Percentiles rank a stretch among this genome's conserved stretches.
phyloP scores from a whole-genome alignment of 30 jellyfish, hydroid and myxozoan genomes.

The Hydra vulgaris region DNA sequence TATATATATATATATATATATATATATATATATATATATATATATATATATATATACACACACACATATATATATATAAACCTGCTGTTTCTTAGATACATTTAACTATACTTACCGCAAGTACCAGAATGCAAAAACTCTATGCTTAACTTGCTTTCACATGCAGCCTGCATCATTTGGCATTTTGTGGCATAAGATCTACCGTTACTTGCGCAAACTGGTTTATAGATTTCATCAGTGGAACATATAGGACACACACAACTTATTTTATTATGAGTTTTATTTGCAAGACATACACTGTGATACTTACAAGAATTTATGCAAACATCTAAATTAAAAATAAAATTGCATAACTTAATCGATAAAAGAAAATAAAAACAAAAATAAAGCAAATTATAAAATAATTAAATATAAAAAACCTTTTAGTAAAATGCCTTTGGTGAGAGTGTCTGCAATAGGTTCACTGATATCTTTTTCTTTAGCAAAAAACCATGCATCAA shows the following conservation, averaged over 20 bases:
- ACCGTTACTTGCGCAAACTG: slow-evolving; percentile 77
- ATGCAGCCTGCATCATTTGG: slow-evolving; percentile 42
- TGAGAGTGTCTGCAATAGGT: slow-evolving; percentile 44
- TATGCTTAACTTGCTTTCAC: slow-evolving; percentile 28
- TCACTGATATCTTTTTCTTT: slow-evolving; percentile 20
- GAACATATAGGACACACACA: slow-evolving; percentile 75
- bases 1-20: no score
- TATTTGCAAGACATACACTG: slow-evolving; percentile 26
- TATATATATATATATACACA: no score
- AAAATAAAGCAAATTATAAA: not conserved
- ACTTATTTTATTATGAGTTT: slow-evolving; percentile 41
- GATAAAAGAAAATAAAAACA: no score
- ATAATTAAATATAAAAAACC: slow-evolving; percentile 27
- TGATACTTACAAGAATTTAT: slow-evolving; percentile 29
- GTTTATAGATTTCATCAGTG: slow-evolving; percentile 43
- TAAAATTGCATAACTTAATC: not conserved
- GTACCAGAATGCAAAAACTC: slow-evolving; percentile 24
- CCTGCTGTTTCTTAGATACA: no score
- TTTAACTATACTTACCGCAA: slow-evolving; percentile 63
- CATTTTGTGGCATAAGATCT: slow-evolving; percentile 67
- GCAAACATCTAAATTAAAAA: slow-evolving; percentile 35
- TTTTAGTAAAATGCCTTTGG: no score
- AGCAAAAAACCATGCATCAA: slow-evolving; percentile 44
- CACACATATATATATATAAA: no score
- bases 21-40: no score